Conservation (phyloP, 2,888 invertebrate genomes). For the Dendrolimus houi region DNA sequence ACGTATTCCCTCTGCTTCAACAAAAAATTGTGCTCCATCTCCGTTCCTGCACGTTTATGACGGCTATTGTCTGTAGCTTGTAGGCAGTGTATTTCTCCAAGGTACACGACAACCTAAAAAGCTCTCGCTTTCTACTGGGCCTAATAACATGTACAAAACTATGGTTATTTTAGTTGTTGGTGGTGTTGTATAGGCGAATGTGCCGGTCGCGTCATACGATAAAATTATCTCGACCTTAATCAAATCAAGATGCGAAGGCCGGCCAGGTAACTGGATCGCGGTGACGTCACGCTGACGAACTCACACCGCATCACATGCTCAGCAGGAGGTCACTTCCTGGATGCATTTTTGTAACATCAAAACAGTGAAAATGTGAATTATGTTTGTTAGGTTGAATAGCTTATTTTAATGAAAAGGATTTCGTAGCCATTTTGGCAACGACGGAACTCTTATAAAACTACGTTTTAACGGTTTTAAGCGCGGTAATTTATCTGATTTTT, state of each 20-base stretch:
- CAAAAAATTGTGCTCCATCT: too few species aligned
- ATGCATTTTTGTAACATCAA: neutral
- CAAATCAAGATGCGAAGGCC: conserved; percentile 54
- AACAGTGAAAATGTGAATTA: neutral
- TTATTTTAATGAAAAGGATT: too few species aligned
- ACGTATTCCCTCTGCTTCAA: too few species aligned
- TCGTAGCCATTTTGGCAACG: too few species aligned
- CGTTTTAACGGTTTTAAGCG: too few species aligned
- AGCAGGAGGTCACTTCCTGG: neutral
- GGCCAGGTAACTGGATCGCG: conserved; percentile 58
- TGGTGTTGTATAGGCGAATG: conserved; percentile 34
- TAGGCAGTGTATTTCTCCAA: too few species aligned
- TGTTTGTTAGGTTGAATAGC: neutral
- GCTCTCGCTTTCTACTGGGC: neutral
- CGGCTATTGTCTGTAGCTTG: too few species aligned
- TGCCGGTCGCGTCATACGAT: conserved; percentile 56
- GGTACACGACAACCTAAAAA: neutral
- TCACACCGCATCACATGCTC: neutral
- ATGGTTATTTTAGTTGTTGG: conserved; percentile 48
- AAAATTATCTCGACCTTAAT: conserved; percentile 72
- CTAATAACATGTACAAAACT: neutral
- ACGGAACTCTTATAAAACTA: too few species aligned
- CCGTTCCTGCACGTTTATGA: too few species aligned
- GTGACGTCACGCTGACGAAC: conserved; percentile 11
- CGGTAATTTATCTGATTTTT: too few species aligned